phyloP scores from a whole-genome alignment of 2,797 vertebrate species.

The Novumbra hubbsi region DNA sequence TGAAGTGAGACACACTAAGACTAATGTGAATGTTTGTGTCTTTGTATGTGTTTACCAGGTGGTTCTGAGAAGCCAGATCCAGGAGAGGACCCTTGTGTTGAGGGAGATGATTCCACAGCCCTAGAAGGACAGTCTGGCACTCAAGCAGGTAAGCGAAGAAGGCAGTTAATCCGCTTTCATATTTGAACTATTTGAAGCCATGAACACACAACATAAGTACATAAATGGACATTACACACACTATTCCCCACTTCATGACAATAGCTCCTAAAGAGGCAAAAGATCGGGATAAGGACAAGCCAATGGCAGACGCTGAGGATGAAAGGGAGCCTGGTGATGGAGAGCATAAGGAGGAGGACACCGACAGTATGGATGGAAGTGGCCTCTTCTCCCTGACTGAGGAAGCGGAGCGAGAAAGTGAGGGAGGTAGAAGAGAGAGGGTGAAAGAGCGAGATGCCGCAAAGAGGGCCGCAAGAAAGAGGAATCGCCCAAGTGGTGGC shows the following conservation, averaged over 20 bases:
- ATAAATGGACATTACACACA: background rate
- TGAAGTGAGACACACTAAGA: background rate
- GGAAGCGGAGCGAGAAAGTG: slow-evolving; percentile 74
- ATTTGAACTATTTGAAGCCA: background rate
- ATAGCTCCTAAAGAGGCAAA: slow-evolving; percentile 53
- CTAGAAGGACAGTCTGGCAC: slow-evolving; percentile 52
- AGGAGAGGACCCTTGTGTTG: slow-evolving; percentile 55
- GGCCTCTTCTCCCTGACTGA: slow-evolving; percentile 88
- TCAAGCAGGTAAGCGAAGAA: slow-evolving; percentile 52
- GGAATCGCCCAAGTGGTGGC: slow-evolving; percentile 68
- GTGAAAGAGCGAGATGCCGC: slow-evolving; percentile 55
- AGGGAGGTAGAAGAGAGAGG: slow-evolving; percentile 62
- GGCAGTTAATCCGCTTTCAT: background rate
- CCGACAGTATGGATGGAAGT: slow-evolving; percentile 95
- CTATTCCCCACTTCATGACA: background rate
- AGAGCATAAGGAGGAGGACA: slow-evolving; percentile 79
- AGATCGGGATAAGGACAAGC: slow-evolving; percentile 60
- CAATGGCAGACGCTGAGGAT: slow-evolving; percentile 57
- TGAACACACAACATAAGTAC: background rate
- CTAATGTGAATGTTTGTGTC: background rate
- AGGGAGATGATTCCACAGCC: slow-evolving; percentile 55
- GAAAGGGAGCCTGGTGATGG: slow-evolving; percentile 39
- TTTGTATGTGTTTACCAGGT: slow-evolving; percentile 47
- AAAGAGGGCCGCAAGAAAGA: slow-evolving; percentile 69
- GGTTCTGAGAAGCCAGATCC: slow-evolving; percentile 66